Percentiles rank a stretch among this genome's conserved stretches.
phyloP scores from a whole-genome alignment of 2,797 vertebrate species.

The Ceyx erithaca region DNA sequence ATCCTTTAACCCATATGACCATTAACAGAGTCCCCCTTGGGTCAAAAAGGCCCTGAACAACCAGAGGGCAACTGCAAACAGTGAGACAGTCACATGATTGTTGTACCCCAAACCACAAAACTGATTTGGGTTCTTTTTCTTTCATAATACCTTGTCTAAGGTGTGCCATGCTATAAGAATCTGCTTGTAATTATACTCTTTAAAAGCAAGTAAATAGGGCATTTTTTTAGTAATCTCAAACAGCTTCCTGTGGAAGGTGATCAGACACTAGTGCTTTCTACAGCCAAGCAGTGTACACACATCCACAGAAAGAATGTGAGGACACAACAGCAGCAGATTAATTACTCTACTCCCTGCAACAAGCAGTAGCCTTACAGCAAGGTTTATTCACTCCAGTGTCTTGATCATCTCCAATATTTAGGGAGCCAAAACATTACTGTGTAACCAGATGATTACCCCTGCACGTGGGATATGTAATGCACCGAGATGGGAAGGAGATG shows the following conservation, averaged over 20 bases:
- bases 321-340: neutral
- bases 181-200: neutral
- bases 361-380: neutral
- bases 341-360: neutral
- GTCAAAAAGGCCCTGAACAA: neutral
- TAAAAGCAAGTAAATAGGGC: neutral
- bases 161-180: neutral
- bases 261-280: neutral
- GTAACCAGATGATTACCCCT: neutral
- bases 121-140: neutral
- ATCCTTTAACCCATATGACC: neutral
- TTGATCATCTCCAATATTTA: neutral
- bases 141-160: neutral
- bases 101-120: neutral
- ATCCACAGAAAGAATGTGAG: neutral
- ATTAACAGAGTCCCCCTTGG: no score
- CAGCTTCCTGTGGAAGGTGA: neutral
- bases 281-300: neutral
- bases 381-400: neutral
- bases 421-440: neutral
- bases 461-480: fast-evolving
- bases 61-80: neutral
- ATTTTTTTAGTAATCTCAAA: neutral
- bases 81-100: neutral
- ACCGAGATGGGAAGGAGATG: neutral